Evolutionary conservation across 2,888 invertebrate species (phyloP).

Genomic region (Protonemura montana): DNA sequence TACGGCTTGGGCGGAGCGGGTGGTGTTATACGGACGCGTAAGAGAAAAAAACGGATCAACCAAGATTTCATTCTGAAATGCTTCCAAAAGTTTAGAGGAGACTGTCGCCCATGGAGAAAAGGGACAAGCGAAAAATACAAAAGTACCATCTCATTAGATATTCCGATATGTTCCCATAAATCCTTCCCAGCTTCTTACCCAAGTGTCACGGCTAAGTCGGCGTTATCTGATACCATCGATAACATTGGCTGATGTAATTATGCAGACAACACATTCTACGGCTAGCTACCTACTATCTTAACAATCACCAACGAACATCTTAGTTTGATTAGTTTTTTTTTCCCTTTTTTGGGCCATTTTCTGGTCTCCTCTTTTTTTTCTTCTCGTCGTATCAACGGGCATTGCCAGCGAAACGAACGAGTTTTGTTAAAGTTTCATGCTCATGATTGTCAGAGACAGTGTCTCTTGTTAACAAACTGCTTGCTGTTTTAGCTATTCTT

Average conservation of each 20-base stretch:
- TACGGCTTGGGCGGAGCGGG: conserved; percentile 49
- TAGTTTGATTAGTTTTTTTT: conserved; percentile 31
- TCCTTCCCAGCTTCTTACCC: conserved; percentile 16
- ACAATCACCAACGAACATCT: conserved; percentile 26
- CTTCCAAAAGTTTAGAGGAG: conserved; percentile 36
- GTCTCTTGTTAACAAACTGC: conserved; percentile 29
- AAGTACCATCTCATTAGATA: conserved; percentile 36
- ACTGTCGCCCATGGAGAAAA: conserved; percentile 16
- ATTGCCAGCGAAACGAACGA: background rate
- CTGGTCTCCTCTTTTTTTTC: conserved; percentile 15
- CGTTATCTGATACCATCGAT: conserved; percentile 35
- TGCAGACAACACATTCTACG: background rate
- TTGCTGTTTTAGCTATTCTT: conserved; percentile 37
- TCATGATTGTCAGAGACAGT: conserved; percentile 20
- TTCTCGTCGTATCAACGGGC: background rate
- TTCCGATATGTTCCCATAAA: conserved; percentile 40
- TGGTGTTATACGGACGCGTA: conserved; percentile 38
- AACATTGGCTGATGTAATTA: conserved; percentile 34
- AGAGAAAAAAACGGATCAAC: conserved; percentile 40
- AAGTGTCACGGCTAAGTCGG: conserved; percentile 17
- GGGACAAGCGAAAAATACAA: conserved; percentile 23
- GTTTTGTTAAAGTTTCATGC: conserved; percentile 34
- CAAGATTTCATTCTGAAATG: conserved; percentile 38
- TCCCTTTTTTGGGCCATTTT: conserved; percentile 9
- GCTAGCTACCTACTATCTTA: background rate